Evolutionary conservation across 2,888 invertebrate genomes (phyloP), one percentile per base, ranked within the genome.

Genomic region (Nomada goodeniana): DNA sequence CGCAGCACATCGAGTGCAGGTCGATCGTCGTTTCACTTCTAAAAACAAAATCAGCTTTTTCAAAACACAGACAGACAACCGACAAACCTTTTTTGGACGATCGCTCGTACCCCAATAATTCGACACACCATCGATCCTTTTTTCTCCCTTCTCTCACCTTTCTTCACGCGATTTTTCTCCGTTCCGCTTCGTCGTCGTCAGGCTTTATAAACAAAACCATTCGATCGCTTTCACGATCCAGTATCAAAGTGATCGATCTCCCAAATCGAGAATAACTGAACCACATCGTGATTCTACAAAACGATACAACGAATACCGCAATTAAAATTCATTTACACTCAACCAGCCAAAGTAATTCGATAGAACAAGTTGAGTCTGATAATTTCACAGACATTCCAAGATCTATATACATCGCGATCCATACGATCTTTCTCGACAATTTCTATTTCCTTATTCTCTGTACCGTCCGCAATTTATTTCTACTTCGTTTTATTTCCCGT

Each of bases 151-250:
- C 80, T 65, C 23, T 36, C 63, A 11, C 50, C 55, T 82, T 80
- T 74, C 70, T 55, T 79, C 68, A 57, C 69, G 59, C 77, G 73
- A 75, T 77, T 74, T 76, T 83, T 81, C 81, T 68, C 71, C 85
- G 87, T 87, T 87, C 80, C 79, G 83, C 81, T 85, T 76, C 75
- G 67, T 52, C 68, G 84, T 84, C 73, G 53, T 77, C 77, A 69
- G 18, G 29, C 60, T 20, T 64, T 36, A 74, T 61, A 47, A 60
- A 60, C 68, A 68, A 63, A 50, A 53, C 20, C 47, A 53, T 23
- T 73, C 76, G 79, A 82, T 82, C 80, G 85, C 86, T 84, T 80
- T 81, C 71, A 53, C 80, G 72, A 80, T 44, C 11, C 23, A n/a
- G 13, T 60, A 61, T 67, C 72, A 61, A 70, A 63, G 78, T 55